Percentiles rank a stretch among this genome's conserved stretches.
Conservation (phyloP, 2,113 vertebrate species). For the Alosa alosa region DNA sequence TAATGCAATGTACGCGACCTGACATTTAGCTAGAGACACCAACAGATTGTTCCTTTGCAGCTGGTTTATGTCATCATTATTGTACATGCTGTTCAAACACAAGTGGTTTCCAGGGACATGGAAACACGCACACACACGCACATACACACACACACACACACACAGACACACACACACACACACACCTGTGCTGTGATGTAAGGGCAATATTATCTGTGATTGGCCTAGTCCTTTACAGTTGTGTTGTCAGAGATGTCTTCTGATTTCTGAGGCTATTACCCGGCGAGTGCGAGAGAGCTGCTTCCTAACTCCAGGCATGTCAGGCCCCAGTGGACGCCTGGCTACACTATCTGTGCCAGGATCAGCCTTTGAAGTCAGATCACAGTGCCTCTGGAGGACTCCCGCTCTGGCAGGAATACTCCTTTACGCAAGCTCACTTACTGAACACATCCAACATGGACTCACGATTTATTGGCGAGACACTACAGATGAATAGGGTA, state of each 20-base stretch:
- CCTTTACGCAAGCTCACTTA: background rate
- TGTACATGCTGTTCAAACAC: background rate
- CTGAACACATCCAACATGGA: background rate
- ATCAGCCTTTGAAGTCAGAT: background rate
- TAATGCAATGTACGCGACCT: background rate
- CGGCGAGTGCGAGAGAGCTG: background rate
- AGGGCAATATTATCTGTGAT: no score
- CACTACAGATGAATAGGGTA: no score
- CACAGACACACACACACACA: background rate
- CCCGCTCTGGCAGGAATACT: background rate
- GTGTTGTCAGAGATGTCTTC: no score
- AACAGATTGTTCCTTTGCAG: background rate
- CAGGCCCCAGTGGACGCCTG: background rate
- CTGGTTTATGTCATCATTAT: background rate
- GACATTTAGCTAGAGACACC: conserved; percentile 5
- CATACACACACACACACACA: background rate
- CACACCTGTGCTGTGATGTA: background rate
- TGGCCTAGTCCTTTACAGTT: no score
- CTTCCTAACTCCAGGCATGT: background rate
- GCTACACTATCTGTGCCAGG: background rate
- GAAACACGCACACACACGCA: background rate
- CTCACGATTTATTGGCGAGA: background rate
- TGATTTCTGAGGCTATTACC: no score
- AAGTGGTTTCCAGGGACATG: background rate
- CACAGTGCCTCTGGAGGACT: background rate